Evolutionary conservation across 1,140 invertebrate species (phyloP).

Genomic region (Trissolcus basalis): DNA sequence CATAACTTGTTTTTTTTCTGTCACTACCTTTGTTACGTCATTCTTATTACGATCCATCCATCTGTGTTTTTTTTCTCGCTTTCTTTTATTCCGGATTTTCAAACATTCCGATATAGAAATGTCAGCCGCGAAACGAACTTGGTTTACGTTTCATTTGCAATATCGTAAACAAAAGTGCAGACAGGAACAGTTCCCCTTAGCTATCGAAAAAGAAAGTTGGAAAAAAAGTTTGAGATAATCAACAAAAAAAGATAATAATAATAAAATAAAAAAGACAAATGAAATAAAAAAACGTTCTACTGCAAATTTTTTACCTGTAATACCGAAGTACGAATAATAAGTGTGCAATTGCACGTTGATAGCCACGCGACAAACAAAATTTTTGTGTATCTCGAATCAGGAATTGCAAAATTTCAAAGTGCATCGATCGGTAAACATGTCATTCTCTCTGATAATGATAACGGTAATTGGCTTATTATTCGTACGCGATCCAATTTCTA

Average conservation of each 20-base stretch:
- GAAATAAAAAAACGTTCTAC: constrained; percentile 68
- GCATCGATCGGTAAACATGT: constrained; percentile 38
- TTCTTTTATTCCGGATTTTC: constrained; percentile 13
- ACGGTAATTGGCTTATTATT: constrained; percentile 72
- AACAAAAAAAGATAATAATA: constrained; percentile 2
- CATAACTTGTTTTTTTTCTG: constrained; percentile 20
- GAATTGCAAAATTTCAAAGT: not conserved
- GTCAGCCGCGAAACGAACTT: constrained; percentile 29
- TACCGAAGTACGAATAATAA: constrained; percentile 66
- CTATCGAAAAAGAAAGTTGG: constrained; percentile 56
- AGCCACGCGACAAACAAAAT: not conserved
- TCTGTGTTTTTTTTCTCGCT: constrained; percentile 22
- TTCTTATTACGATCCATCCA: constrained; percentile 28
- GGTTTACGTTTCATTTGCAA: constrained; percentile 50
- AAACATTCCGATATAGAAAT: constrained; percentile 8
- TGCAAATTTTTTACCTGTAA: constrained; percentile 74
- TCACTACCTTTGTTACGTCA: constrained; percentile 30
- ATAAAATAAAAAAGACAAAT: not conserved
- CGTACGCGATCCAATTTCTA: constrained; percentile 71
- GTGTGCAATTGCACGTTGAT: constrained; percentile 26
- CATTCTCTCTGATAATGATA: constrained; percentile 67
- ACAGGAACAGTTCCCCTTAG: constrained; percentile 59
- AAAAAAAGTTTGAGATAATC: constrained; percentile 4
- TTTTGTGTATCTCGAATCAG: not conserved
- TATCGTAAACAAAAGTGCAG: constrained; percentile 35